phyloP scores from a whole-genome alignment of 2,797 vertebrate genomes.

The Arrhamphus sclerolepis region DNA sequence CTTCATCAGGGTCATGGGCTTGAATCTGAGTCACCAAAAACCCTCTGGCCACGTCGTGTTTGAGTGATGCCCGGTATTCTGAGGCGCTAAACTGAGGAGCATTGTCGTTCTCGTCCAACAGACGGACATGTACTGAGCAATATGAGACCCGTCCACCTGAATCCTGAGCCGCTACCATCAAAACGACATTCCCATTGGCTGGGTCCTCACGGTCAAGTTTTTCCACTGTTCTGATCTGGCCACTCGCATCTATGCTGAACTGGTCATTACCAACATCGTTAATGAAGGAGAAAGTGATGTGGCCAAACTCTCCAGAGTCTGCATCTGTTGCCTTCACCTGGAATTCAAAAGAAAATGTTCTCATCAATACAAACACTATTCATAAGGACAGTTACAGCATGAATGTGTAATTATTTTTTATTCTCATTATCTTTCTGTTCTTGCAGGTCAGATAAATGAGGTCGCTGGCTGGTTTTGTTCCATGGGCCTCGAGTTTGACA shows the following conservation, averaged over 20 bases:
- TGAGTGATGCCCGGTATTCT: constrained; percentile 92
- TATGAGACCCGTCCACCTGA: constrained; percentile 89
- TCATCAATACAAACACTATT: constrained; percentile 1
- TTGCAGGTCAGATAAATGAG: no score
- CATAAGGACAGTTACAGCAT: not conserved
- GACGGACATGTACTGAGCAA: constrained; percentile 86
- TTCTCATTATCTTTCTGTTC: no score
- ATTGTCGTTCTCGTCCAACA: constrained; percentile 96
- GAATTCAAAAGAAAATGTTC: constrained; percentile 19
- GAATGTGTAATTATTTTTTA: no score
- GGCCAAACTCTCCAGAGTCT: constrained; percentile 88
- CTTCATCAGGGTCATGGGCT: constrained; percentile 91
- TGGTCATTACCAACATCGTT: constrained; percentile 91
- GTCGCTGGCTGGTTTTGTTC: no score
- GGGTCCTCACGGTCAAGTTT: constrained; percentile 91
- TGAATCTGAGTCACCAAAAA: constrained; percentile 93
- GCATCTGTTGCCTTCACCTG: constrained; percentile 89
- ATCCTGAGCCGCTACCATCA: constrained; percentile 89
- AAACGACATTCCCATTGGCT: constrained; percentile 82
- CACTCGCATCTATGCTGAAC: constrained; percentile 88
- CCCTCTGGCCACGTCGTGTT: constrained; percentile 89
- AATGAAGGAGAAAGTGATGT: constrained; percentile 88
- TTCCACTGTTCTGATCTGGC: constrained; percentile 90
- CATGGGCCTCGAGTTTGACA: no score
- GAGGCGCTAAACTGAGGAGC: constrained; percentile 86